Conservation (phyloP, 2,113 vertebrate species). For the Mastomys coucha region DNA sequence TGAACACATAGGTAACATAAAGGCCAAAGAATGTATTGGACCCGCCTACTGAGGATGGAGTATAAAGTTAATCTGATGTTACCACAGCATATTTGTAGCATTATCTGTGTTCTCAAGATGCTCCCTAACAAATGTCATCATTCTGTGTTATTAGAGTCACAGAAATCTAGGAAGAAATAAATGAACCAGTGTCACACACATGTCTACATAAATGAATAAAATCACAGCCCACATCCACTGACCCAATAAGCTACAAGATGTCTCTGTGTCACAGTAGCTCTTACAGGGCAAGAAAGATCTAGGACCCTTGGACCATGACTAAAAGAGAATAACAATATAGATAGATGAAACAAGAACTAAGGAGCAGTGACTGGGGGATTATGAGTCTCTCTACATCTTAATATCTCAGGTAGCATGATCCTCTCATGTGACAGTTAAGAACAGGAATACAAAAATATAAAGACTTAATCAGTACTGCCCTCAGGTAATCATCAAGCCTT, state of each 20-base stretch:
- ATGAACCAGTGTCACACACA: background rate
- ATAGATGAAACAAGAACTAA: background rate
- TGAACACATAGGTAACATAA: background rate
- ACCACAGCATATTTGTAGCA: background rate
- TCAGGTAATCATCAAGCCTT: background rate
- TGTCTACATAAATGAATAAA: background rate
- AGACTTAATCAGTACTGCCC: too few species aligned
- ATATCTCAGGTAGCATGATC: background rate
- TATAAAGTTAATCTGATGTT: background rate
- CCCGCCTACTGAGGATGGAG: background rate
- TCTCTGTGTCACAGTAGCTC: background rate
- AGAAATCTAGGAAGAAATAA: constrained; percentile 5
- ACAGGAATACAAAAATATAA: background rate
- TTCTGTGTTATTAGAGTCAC: background rate
- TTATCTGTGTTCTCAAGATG: background rate
- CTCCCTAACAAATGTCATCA: background rate
- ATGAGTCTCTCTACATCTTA: background rate
- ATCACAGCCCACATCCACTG: background rate
- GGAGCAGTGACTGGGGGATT: background rate
- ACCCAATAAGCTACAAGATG: background rate
- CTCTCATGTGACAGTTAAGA: background rate
- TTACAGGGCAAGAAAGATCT: background rate
- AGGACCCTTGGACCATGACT: background rate
- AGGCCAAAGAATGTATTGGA: background rate
- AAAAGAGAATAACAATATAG: background rate